Evolutionary conservation across 2,888 invertebrate genomes (phyloP).

Genomic region (Spilarctia lutea): DNA sequence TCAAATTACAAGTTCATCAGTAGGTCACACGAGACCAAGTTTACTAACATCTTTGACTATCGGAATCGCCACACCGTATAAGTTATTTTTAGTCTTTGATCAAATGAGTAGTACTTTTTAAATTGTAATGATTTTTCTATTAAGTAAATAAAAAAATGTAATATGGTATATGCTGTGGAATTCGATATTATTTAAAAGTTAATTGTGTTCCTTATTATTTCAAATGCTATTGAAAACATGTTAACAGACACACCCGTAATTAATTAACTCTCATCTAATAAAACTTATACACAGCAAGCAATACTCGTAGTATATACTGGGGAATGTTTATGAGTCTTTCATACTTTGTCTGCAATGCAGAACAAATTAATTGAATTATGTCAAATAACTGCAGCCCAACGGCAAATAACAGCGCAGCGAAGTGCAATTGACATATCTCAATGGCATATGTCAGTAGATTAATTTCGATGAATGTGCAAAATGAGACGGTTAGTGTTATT

Average conservation of each 20-base stretch:
- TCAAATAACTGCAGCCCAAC: neutral
- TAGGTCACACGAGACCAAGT: neutral
- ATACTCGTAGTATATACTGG: neutral
- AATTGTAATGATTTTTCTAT: neutral
- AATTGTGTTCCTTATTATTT: neutral
- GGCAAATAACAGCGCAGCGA: neutral
- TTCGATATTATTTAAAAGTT: neutral
- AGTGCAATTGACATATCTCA: constrained; percentile 4
- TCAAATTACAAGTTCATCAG: no score
- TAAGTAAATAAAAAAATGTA: neutral
- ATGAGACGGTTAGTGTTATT: neutral
- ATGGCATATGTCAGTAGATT: neutral
- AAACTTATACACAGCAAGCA: no score
- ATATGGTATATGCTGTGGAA: neutral
- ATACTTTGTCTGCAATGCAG: neutral
- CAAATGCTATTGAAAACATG: neutral
- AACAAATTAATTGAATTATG: neutral
- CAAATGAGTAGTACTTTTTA: neutral
- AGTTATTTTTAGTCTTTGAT: neutral
- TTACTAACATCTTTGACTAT: neutral
- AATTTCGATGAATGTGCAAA: neutral
- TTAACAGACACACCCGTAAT: neutral
- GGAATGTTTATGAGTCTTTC: neutral
- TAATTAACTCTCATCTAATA: neutral
- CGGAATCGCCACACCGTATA: neutral